A percentile compares a stretch with the other conserved stretches of the same genome.
Conservation (phyloP, 2,113 vertebrate genomes). For the Tursiops truncatus region DNA sequence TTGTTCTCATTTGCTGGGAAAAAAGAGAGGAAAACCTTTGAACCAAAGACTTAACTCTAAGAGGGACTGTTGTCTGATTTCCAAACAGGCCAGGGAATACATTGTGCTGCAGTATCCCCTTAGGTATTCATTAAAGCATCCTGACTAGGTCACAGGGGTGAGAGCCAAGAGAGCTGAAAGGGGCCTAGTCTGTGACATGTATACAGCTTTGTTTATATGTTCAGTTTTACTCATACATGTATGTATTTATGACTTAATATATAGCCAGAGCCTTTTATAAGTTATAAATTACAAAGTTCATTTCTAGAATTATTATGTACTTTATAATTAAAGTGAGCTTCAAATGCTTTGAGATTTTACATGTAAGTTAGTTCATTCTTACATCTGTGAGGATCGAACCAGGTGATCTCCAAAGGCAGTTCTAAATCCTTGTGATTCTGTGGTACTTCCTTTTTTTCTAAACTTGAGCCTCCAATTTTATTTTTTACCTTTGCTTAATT, state of each 20-base stretch:
- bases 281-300: not conserved
- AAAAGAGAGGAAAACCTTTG: slow-evolving; percentile 51
- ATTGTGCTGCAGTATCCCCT: not conserved
- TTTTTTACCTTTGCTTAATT: slow-evolving; percentile 33
- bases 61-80: slow-evolving; percentile 67
- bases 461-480: slow-evolving; percentile 9
- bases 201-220: not conserved
- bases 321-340: not conserved
- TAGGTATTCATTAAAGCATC: slow-evolving; percentile 63
- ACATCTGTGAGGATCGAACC: not conserved
- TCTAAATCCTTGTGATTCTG: not conserved
- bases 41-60: slow-evolving; percentile 36
- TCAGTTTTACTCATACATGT: not conserved
- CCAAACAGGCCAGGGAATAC: slow-evolving; percentile 57
- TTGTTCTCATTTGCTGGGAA: slow-evolving; percentile 51
- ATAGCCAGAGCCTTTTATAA: not conserved
- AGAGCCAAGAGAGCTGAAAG: not conserved
- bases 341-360: not conserved
- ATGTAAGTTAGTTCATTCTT: not conserved
- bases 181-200: not conserved
- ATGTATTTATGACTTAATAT: not conserved
- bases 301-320: not conserved
- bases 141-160: not conserved
- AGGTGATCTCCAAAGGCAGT: not conserved
- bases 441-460: not conserved